Evolutionary conservation across 2,888 invertebrate species (phyloP).

Genomic region (Acanthosoma haemorrhoidale): DNA sequence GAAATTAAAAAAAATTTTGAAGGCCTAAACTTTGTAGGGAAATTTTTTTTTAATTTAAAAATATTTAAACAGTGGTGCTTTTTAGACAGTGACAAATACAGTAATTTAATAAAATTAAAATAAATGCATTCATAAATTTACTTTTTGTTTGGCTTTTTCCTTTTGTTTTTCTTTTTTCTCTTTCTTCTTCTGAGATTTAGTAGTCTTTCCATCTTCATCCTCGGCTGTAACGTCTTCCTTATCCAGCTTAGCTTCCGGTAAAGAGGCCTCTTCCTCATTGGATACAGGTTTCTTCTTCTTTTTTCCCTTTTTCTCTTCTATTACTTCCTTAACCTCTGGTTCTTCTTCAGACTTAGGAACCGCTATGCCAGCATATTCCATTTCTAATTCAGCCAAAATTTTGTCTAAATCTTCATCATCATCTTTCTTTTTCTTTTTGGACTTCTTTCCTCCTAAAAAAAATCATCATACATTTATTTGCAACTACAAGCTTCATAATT

Average conservation of each 20-base stretch:
- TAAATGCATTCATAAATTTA: not conserved
- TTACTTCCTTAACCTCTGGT: constrained; percentile 37
- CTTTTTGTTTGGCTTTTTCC: constrained; percentile 53
- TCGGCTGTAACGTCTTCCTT: constrained; percentile 55
- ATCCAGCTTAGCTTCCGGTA: constrained; percentile 50
- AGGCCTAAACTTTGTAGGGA: too few species aligned
- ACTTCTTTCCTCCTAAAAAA: constrained; percentile 41
- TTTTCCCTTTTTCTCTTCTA: constrained; percentile 37
- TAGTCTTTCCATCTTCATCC: constrained; percentile 56
- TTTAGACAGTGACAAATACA: too few species aligned
- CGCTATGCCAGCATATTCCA: constrained; percentile 63
- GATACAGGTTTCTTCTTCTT: constrained; percentile 34
- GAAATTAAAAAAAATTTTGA: too few species aligned
- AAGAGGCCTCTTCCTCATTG: constrained; percentile 45
- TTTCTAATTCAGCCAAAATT: constrained; percentile 72
- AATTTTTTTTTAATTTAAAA: too few species aligned
- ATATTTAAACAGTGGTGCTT: too few species aligned
- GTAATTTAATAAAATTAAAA: not conserved
- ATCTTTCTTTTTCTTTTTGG: constrained; percentile 66
- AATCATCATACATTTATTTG: too few species aligned
- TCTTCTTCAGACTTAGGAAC: constrained; percentile 41
- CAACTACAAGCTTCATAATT: too few species aligned
- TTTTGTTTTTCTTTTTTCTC: constrained; percentile 80
- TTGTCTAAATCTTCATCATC: constrained; percentile 77
- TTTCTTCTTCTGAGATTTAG: constrained; percentile 82